phyloP scores from a whole-genome alignment of 2,113 vertebrate species.

The Ictalurus furcatus region DNA sequence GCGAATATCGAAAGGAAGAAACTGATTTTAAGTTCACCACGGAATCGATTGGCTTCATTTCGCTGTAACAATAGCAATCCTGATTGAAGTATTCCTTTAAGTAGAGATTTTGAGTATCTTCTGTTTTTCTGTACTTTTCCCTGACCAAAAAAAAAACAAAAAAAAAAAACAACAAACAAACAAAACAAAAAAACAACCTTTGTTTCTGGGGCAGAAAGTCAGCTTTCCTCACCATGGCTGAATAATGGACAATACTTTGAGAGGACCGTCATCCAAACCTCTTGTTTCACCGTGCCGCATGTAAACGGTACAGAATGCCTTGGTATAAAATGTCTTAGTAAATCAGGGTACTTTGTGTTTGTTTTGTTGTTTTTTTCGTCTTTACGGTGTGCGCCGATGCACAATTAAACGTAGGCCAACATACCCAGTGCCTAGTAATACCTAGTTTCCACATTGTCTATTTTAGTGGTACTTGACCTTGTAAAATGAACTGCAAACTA shows the following conservation, averaged over 20 bases:
- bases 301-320: constrained; percentile 72
- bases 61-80: neutral
- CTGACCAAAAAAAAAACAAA: constrained; percentile 3
- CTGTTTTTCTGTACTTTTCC: constrained; percentile 5
- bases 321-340: constrained; percentile 74
- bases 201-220: constrained; percentile 20
- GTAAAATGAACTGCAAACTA: constrained; percentile 69
- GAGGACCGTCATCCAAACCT: constrained; percentile 20
- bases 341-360: constrained; percentile 76
- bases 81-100: neutral
- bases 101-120: constrained; percentile 1
- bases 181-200: neutral
- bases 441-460: constrained; percentile 79
- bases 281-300: constrained; percentile 60
- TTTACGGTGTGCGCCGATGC: constrained; percentile 72
- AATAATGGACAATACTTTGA: constrained; percentile 20
- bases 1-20: neutral
- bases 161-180: neutral
- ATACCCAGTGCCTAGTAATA: constrained; percentile 79
- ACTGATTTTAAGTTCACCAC: neutral
- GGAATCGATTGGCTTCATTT: neutral
- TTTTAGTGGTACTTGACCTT: constrained; percentile 79
- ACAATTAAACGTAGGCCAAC: constrained; percentile 70
- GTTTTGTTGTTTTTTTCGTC: constrained; percentile 56
- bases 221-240: constrained; percentile 8